A percentile compares a stretch with the other conserved stretches of the same genome.
Evolutionary conservation across 2,113 vertebrate genomes (phyloP).

Genomic region (Pterocles orientalis): DNA sequence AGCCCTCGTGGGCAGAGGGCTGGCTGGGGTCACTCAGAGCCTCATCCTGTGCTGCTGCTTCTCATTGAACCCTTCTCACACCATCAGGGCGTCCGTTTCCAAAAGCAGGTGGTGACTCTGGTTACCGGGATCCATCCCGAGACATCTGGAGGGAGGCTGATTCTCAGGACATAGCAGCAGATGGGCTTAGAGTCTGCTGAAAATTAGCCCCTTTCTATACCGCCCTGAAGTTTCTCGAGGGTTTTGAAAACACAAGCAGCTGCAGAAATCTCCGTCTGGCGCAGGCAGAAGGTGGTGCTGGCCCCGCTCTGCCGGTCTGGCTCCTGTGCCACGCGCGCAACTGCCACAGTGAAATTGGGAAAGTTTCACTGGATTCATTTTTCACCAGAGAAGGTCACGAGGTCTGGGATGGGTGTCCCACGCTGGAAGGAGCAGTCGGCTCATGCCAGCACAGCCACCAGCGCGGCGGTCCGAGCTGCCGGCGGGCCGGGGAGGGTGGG

Average conservation of each 20-base stretch:
- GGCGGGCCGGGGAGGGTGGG: neutral
- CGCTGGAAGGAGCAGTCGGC: neutral
- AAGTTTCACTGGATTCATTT: neutral
- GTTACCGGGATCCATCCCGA: neutral
- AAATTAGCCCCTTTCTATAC: neutral
- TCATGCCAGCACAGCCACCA: neutral
- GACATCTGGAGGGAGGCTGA: neutral
- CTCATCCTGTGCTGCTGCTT: neutral
- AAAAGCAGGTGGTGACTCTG: neutral
- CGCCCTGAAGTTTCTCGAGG: neutral
- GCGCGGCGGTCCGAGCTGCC: neutral
- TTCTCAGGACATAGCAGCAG: neutral
- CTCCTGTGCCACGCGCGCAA: rapidly evolving
- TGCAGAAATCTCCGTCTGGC: neutral
- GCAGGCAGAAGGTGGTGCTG: neutral
- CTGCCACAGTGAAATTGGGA: neutral
- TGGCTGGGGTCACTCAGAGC: neutral
- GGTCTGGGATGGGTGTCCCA: neutral
- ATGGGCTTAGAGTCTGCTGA: neutral
- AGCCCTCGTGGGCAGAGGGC: neutral
- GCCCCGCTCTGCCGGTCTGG: neutral
- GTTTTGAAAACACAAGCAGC: neutral
- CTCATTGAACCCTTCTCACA: neutral
- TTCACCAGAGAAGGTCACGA: neutral
- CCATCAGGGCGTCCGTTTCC: neutral